A percentile compares a stretch with the other conserved stretches of the same genome.
phyloP scores from a whole-genome alignment of 1,140 invertebrate genomes.

The Stenopsyche tienmushanensis region DNA sequence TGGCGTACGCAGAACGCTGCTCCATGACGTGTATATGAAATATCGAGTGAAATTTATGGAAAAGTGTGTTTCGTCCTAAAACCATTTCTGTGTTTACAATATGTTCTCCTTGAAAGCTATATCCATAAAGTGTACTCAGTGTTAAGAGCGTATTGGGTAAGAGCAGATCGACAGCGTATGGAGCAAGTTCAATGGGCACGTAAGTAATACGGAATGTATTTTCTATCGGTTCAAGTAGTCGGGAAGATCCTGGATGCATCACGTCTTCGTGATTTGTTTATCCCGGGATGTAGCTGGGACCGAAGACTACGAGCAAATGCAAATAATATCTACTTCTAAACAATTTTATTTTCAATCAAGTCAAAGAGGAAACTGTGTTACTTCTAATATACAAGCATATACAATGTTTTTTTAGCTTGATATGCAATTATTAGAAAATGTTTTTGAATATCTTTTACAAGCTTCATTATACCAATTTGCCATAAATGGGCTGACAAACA shows the following conservation, averaged over 20 bases:
- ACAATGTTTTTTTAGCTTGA: no score
- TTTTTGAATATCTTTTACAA: no score
- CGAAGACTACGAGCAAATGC: no score
- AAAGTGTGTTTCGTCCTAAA: neutral
- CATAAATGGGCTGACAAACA: no score
- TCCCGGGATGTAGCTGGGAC: neutral
- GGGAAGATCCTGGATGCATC: neutral
- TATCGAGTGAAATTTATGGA: neutral
- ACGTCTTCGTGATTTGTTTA: neutral
- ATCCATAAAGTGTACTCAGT: neutral
- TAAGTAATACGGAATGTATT: neutral
- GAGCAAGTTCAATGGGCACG: neutral
- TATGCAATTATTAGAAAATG: no score
- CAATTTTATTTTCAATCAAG: no score
- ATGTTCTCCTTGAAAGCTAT: neutral
- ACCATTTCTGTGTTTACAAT: neutral
- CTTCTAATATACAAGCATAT: no score
- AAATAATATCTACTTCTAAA: no score
- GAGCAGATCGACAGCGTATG: neutral
- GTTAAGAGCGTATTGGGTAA: neutral
- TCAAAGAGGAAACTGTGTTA: no score
- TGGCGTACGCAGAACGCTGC: no score
- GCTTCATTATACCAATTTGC: no score
- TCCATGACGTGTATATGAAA: no score
- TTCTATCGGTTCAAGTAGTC: neutral